Percentiles rank a stretch among this genome's conserved stretches.
These are phyloP conservation scores for Mola mola DNA, from an alignment of 2,113 vertebrate genomes.

Conservation along the genomic window DNA sequence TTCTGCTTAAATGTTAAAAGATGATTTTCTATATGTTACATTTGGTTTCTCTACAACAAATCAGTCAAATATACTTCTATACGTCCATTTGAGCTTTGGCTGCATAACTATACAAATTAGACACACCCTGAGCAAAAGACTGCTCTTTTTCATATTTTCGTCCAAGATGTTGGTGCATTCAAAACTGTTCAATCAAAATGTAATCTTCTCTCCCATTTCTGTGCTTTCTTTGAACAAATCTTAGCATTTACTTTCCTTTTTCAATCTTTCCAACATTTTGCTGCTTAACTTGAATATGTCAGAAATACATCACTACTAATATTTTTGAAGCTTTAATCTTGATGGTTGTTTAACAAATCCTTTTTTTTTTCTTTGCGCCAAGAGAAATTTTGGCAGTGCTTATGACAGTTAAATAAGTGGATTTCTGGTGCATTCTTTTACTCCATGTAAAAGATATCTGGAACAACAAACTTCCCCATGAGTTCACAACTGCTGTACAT, in stretches of 20 bases:
- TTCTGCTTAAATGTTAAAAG: conserved; percentile 10
- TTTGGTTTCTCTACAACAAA: conserved; percentile 9
- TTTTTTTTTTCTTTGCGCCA: conserved; percentile 8
- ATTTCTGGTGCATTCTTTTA: conserved; percentile 5
- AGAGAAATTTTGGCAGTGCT: conserved; percentile 6
- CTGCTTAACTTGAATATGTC: conserved; percentile 20
- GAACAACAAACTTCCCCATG: conserved; percentile 45
- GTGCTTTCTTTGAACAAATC: conserved; percentile 38
- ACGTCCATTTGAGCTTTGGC: conserved; percentile 38
- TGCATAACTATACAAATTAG: conserved; percentile 24
- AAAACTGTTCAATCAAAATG: conserved; percentile 31
- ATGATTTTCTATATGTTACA: conserved; percentile 9
- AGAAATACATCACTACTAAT: conserved; percentile 14
- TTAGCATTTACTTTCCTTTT: conserved; percentile 23
- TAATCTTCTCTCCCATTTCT: conserved; percentile 6
- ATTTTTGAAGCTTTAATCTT: conserved; percentile 23
- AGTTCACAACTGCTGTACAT: conserved; percentile 34
- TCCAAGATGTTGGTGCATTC: conserved; percentile 33
- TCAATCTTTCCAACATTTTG: conserved; percentile 30
- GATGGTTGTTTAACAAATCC: background rate
- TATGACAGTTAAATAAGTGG: conserved; percentile 8
- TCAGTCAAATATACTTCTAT: conserved; percentile 8
- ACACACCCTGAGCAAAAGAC: conserved; percentile 19
- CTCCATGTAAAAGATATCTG: conserved; percentile 24
- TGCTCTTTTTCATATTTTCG: conserved; percentile 39